Percentiles rank a stretch among this genome's conserved stretches.
Conservation (phyloP, 2,113 vertebrate genomes). For the Thomomys bottae region DNA sequence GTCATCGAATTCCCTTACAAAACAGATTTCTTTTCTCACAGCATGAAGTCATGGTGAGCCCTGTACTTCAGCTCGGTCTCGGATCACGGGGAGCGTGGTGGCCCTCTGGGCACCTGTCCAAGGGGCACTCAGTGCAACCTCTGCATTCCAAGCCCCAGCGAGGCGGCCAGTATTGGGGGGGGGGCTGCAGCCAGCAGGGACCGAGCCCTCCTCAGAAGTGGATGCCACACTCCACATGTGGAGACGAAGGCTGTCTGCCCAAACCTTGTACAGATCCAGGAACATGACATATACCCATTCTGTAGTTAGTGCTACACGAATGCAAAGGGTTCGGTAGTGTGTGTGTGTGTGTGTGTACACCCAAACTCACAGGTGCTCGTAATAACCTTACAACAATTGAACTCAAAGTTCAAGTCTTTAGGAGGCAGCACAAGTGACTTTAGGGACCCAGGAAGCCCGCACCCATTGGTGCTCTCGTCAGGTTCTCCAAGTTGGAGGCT, state of each 20-base stretch:
- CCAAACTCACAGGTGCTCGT: background rate
- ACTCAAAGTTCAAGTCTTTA: background rate
- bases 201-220: fast-evolving
- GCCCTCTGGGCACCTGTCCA: fast-evolving
- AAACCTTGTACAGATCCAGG: background rate
- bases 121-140: fast-evolving
- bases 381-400: background rate
- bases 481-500: background rate
- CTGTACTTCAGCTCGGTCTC: fast-evolving
- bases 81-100: background rate
- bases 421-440: fast-evolving
- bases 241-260: background rate
- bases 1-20: background rate
- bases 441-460: background rate
- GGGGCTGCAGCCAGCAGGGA: fast-evolving
- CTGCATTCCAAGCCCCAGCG: too few relatives aligned
- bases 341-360: fast-evolving
- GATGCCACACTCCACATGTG: fast-evolving
- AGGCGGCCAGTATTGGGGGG: too few relatives aligned
- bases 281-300: too few relatives aligned
- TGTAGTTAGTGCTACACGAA: too few relatives aligned
- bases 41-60: background rate
- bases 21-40: background rate
- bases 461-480: too few relatives aligned
- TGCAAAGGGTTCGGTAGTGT: background rate